Conservation (phyloP, 1,140 invertebrate genomes). For the Drosophila simulans region DNA sequence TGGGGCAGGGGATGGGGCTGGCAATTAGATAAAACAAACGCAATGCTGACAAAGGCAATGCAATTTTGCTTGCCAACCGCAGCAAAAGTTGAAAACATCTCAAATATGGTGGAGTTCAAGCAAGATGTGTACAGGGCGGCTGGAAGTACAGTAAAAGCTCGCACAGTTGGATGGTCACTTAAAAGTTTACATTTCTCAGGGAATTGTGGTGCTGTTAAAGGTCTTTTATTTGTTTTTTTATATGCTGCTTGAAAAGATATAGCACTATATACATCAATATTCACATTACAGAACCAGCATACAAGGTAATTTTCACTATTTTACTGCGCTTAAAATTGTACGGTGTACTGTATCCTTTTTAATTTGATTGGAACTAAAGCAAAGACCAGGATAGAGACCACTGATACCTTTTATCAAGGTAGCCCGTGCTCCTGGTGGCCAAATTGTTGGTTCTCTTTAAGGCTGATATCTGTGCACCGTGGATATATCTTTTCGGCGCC, state of each 20-base stretch:
- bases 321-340: too few species aligned
- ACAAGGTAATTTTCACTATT: too few species aligned
- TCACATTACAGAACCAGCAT: too few species aligned
- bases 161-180: neutral
- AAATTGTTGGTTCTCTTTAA: conserved; percentile 9
- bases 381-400: too few species aligned
- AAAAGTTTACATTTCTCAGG: too few species aligned
- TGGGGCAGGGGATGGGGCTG: neutral
- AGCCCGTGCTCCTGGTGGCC: conserved; percentile 3
- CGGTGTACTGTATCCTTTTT: too few species aligned
- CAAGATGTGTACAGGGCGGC: conserved; percentile 12
- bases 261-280: too few species aligned
- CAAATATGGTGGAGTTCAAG: conserved; percentile 60
- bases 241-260: too few species aligned
- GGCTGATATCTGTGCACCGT: conserved; percentile 6
- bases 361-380: too few species aligned
- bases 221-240: too few species aligned
- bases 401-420: neutral
- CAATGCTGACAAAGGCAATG: conserved; percentile 81
- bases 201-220: too few species aligned
- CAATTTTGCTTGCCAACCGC: conserved; percentile 74
- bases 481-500: conserved; percentile 16
- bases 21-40: conserved; percentile 83
- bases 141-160: conserved; percentile 9
- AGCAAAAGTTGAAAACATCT: conserved; percentile 75